A percentile compares a stretch with the other conserved stretches of the same genome.
These are phyloP conservation scores for Atrina japonica DNA, from an alignment of 2,888 invertebrate genomes.

Conservation along the genomic window DNA sequence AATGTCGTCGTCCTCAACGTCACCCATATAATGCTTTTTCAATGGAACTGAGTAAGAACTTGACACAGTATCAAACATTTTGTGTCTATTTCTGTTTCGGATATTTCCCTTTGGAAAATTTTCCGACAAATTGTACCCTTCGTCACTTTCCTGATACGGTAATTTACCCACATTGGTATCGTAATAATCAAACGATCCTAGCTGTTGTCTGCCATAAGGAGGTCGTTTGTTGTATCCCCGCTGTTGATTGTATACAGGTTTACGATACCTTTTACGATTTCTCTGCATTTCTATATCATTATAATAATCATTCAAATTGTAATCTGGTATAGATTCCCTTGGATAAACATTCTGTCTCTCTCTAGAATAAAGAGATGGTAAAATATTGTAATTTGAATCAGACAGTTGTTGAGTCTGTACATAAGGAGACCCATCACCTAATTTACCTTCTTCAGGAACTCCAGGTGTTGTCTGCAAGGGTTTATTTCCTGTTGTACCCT, in stretches of 20 bases:
- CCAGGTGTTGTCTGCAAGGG: background rate
- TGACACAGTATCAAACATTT: conserved; percentile 51
- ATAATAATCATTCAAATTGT: conserved; percentile 41
- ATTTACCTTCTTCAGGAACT: conserved; percentile 18
- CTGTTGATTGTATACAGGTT: background rate
- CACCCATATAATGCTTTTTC: background rate
- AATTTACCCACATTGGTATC: conserved; percentile 24
- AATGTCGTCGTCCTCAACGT: background rate
- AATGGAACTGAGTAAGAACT: background rate
- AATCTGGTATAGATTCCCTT: conserved; percentile 34
- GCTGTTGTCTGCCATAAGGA: background rate
- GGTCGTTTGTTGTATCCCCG: conserved; percentile 4
- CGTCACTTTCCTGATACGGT: conserved; percentile 21
- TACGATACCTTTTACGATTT: conserved; percentile 34
- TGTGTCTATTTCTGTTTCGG: conserved; percentile 67
- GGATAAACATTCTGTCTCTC: conserved; percentile 38
- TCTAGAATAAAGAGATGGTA: too few relatives aligned
- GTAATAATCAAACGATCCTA: conserved; percentile 32
- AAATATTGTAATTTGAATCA: too few relatives aligned
- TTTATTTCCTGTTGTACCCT: background rate
- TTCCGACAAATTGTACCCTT: background rate
- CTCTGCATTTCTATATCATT: conserved; percentile 51
- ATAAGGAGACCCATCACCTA: background rate
- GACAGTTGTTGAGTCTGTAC: conserved; percentile 13
- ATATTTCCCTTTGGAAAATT: conserved; percentile 1